Percentiles rank a stretch among this genome's conserved stretches.
These are phyloP conservation scores for Cydia fagiglandana DNA, from an alignment of 1,140 invertebrate genomes.

Conservation along the genomic window DNA sequence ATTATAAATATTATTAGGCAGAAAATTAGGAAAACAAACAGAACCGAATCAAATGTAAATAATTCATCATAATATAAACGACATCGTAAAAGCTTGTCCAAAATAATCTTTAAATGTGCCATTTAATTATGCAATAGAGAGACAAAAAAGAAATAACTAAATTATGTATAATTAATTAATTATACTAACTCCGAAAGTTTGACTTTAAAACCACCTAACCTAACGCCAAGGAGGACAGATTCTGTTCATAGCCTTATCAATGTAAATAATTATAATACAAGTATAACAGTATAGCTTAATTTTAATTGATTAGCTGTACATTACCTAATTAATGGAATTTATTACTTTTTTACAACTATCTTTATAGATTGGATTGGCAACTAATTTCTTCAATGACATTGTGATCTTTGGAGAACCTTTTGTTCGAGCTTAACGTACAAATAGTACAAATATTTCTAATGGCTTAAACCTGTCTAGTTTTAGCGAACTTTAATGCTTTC, in stretches of 20 bases:
- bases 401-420: slow-evolving; percentile 26
- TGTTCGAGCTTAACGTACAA: slow-evolving; percentile 2
- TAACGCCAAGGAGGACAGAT: neutral
- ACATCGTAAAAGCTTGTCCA: neutral
- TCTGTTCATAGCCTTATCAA: slow-evolving; percentile 32
- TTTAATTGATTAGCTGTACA: slow-evolving; percentile 30
- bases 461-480: neutral
- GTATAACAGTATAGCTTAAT: slow-evolving; percentile 33
- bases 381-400: slow-evolving; percentile 24
- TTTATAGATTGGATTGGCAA: slow-evolving; percentile 19
- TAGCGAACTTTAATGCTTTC: neutral
- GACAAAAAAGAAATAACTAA: neutral
- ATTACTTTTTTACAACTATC: neutral
- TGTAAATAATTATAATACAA: slow-evolving; percentile 35
- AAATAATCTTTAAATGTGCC: neutral
- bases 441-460: slow-evolving; percentile 12
- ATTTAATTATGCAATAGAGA: neutral
- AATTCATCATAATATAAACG: neutral
- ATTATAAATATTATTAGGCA: neutral
- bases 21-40: no score
- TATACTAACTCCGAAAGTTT: neutral
- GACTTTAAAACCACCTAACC: neutral
- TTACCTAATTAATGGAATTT: slow-evolving; percentile 18
- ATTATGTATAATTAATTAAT: neutral
- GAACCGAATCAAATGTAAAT: neutral